phyloP scores from a whole-genome alignment of 2,797 vertebrate genomes.

The Pelobates cultripes region DNA sequence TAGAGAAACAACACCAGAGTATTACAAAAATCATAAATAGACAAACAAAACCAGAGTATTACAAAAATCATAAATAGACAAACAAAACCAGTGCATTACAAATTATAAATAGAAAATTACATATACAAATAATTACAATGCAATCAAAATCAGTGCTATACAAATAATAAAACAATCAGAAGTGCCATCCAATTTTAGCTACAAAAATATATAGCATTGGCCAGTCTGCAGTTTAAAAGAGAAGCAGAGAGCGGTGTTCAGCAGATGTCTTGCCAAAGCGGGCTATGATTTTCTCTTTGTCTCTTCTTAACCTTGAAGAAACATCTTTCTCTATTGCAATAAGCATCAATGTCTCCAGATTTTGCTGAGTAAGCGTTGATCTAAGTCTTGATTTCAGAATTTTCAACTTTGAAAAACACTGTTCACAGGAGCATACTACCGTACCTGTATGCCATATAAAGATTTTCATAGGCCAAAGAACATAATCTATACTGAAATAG shows the following conservation, averaged over 20 bases:
- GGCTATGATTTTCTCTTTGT: constrained; percentile 5
- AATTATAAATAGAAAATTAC: no score
- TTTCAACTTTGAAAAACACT: constrained; percentile 4
- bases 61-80: no score
- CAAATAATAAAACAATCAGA: neutral
- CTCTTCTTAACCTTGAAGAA: constrained; percentile 1
- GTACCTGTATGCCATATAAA: neutral
- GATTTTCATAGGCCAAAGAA: neutral
- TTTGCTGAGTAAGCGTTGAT: neutral
- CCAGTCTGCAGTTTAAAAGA: neutral
- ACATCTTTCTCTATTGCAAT: neutral
- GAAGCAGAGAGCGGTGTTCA: constrained; percentile 1
- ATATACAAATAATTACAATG: no score
- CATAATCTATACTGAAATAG: neutral
- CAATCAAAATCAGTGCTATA: no score
- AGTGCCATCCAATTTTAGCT: neutral
- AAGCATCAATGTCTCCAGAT: neutral
- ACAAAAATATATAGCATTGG: neutral
- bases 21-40: no score
- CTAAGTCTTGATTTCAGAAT: constrained; percentile 3
- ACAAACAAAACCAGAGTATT: no score
- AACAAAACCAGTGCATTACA: no score
- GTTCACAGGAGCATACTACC: neutral
- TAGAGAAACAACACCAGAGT: no score
- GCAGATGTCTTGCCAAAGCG: neutral